These are phyloP conservation scores for human (Homo sapiens) DNA, from an alignment of 2,113 vertebrate species.

Conservation along the genomic window GRCh38 chrX:30300001-30300500, in stretches of 20 bases:
- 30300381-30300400: not conserved
- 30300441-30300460: not conserved
- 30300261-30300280: not conserved
- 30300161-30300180: not conserved
- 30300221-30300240: not conserved
- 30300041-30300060: not conserved
- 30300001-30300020: not conserved
- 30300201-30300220: not conserved
- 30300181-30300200: not conserved
- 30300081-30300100: not conserved
- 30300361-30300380: not conserved
- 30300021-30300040: not conserved
- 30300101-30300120: not conserved
- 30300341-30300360: not conserved
- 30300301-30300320: not conserved
- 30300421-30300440: not conserved
- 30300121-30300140: slow-evolving; percentile 1
- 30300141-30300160: not conserved
- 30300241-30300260: not conserved
- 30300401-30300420: not conserved
- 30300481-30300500: not conserved
- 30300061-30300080: not conserved
- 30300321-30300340: not conserved
- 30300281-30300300: not conserved
- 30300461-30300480: not conserved